Conservation (phyloP, 2,888 invertebrate genomes). For the Lochmaea crataegi region DNA sequence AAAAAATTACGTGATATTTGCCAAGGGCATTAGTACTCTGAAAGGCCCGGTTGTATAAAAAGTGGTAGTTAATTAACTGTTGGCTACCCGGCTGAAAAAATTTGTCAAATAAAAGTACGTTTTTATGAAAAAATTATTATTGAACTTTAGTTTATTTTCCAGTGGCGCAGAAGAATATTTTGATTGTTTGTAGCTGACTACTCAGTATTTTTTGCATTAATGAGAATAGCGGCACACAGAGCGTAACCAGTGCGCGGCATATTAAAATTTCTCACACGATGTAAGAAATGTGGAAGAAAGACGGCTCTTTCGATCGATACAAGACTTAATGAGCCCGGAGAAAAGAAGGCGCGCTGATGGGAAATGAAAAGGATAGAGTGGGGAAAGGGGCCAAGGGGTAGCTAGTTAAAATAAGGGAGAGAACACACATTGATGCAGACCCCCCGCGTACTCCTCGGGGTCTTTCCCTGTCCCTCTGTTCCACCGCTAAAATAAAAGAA, state of each 20-base stretch:
- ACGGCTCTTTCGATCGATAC: slow-evolving; percentile 59
- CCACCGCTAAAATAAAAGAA: slow-evolving; percentile 52
- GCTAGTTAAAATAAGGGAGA: slow-evolving; percentile 59
- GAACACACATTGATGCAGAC: slow-evolving; percentile 51
- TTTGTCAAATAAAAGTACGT: too few species aligned
- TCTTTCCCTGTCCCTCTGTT: slow-evolving; percentile 37
- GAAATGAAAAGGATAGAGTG: slow-evolving; percentile 54
- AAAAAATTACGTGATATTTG: too few species aligned
- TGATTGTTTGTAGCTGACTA: background rate
- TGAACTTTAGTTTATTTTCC: too few species aligned
- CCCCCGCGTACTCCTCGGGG: slow-evolving; percentile 17
- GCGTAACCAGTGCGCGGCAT: slow-evolving; percentile 58
- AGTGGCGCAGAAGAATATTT: too few species aligned
- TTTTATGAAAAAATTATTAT: too few species aligned
- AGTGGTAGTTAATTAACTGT: too few species aligned
- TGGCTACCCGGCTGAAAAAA: too few species aligned
- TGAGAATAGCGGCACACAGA: slow-evolving; percentile 56
- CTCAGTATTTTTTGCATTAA: slow-evolving; percentile 56
- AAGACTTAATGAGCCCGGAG: slow-evolving; percentile 63
- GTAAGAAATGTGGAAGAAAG: slow-evolving; percentile 62
- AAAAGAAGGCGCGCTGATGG: slow-evolving; percentile 62
- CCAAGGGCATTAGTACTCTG: too few species aligned
- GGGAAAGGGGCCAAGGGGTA: slow-evolving; percentile 45
- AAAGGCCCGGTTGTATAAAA: too few species aligned
- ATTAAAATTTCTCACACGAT: slow-evolving; percentile 64